Evolutionary conservation across 2,797 vertebrate species (phyloP), one percentile per base, ranked within the genome.

Genomic region (Schizopygopsis pylzovi): DNA sequence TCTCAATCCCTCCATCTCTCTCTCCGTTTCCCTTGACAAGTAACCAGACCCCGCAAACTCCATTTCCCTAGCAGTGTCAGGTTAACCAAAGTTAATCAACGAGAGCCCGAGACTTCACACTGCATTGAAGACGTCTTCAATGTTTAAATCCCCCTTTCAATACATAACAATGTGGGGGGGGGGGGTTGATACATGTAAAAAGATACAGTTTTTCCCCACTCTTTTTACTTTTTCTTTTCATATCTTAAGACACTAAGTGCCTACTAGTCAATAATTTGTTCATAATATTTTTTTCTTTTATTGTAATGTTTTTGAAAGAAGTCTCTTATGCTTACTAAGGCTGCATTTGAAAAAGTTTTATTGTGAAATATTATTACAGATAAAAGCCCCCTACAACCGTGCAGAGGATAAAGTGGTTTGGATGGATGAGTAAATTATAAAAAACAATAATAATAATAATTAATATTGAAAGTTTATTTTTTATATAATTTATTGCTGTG

Each of bases 41-140:
- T 84, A 88, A 88, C 81, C 68, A 12, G 81, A 87, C 85, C 83
- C 87, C 49, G 1, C 77, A 87, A 83, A 85, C 87, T 82, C 79
- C 63, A 65, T 85, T 87, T 88, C 83, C 72, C 59, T 20, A 41
- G 20, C 22, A 88, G 89, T 87, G 83, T 90, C 87, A 61, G 85
- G 85, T 90, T 88, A 52, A 80, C 71, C 54, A 79, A 49, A 39
- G 76, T 79, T 80, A 84, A 83, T 90, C 85, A 79, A 75, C 49
- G 52, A 45, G 85, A 43, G 77, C 78, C 82, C 67, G 70, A 83
- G 71, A 59, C 70, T 52, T 72, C 39, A 45, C 49, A 45, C 81
- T 12, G 71, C 43, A 84, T 4, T 49, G 43, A 52, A 67, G 59
- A 82, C 4, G 25, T 77, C 20, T 67, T 84, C 72, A 76, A 41